Evolutionary conservation across 2,113 vertebrate species (phyloP).

Genomic region (Furnarius figulus): DNA sequence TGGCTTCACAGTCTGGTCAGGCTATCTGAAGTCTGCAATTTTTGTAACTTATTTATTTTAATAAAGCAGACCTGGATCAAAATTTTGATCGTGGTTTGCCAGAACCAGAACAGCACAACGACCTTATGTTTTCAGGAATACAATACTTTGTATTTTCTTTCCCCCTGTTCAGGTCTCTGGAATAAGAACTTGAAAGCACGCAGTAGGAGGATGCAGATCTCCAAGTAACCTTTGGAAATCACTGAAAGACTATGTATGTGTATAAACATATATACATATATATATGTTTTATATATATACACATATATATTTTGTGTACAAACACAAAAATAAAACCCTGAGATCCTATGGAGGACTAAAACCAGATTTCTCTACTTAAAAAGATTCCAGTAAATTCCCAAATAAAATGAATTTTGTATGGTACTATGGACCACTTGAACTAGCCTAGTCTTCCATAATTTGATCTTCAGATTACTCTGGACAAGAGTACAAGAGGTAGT

Average conservation of each 20-base stretch:
- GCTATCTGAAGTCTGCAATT: not conserved
- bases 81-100: not conserved
- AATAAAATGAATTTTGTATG: not conserved
- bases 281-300: too few relatives aligned
- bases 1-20: not conserved
- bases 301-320: rapidly evolving
- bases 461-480: not conserved
- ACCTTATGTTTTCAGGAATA: not conserved
- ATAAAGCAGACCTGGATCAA: not conserved
- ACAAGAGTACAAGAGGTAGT: not conserved
- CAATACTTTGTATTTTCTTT: not conserved
- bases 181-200: not conserved
- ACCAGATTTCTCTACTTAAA: not conserved
- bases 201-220: not conserved
- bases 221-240: not conserved
- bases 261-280: not conserved
- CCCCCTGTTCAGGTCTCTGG: not conserved
- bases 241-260: not conserved
- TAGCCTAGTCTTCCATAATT: not conserved
- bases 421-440: not conserved
- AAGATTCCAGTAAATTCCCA: not conserved
- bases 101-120: not conserved
- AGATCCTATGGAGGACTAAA: not conserved
- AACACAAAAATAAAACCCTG: rapidly evolving
- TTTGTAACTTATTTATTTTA: not conserved